Evolutionary conservation across 2,888 invertebrate genomes (phyloP), one percentile per base, ranked within the genome.

Genomic region (Tenthredo amoena): DNA sequence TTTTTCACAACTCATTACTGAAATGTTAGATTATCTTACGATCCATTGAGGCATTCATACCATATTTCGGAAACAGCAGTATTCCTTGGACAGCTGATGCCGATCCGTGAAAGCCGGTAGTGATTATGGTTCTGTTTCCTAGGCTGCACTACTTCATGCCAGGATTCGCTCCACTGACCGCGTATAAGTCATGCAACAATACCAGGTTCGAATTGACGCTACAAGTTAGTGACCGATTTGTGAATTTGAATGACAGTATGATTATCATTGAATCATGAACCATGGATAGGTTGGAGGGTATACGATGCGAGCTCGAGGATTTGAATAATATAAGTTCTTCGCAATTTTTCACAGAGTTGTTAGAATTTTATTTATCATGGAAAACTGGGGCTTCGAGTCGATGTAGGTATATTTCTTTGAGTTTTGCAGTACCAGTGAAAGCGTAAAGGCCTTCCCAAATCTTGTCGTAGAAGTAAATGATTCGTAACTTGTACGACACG

Each of bases 51-150:
- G 34, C 15, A 68, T 68, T 12, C 15, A 43, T 72, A 40, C 12
- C 40, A 40, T 21, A 77, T 77, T 55, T 26, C 26, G 50, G 18
- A 77, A 55, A 55, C n/a, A 12, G 55, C 34, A 7, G 31, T 18
- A 55, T 96, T 96, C 94, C 95, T 95, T 58, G 96, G 95, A 89
- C 95, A 96, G 90, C 92, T 96, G 87, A 95, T 89, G 95, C 96
- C 86, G 96, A 96, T 92, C 93, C 96, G 65, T 93, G 96, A 86
- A 94, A 96, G 90, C 90, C 94, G 84, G 94, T 94, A 55, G 94
- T 96, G 86, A 96, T 96, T 93, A 95, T 96, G 95, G 96, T 96
- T 65, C 96, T 95, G 76, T 96, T 96, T 94, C 96, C 96, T 68
- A 87, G 95, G 87, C 94, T 95, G 26, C 95, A 95, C 89, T 95